Evolutionary conservation across 2,113 vertebrate genomes (phyloP), one percentile per base, ranked within the genome.

Genomic region (Xiphorhynchus elegans): DNA sequence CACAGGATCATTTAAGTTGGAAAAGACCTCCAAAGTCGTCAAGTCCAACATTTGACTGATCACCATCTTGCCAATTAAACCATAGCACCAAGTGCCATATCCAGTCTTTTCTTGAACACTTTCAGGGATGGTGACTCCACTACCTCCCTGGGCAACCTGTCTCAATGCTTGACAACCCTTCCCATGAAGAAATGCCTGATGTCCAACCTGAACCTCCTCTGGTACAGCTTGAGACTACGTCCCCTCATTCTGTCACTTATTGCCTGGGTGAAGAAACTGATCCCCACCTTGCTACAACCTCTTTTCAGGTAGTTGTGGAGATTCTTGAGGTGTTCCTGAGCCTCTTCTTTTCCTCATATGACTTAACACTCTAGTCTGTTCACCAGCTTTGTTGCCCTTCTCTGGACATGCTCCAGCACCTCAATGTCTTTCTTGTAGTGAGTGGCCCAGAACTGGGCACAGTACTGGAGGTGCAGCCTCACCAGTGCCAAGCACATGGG

Each of bases 211-310:
- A 58, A 67, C 7, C 26, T 73, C 37, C 49, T 44, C 37, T 52
- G 23, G 18, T 52, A 7, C 37, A 59, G 1, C 9, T 33, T 52
- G 37, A n/a, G 0, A 2, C 15, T 28, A 1, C 11, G 26, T 56
- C 50, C 67, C 50, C 52, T 74, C 66, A 23, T 52, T 26, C 44
- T 52, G 23, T 37, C 26, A n/a, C 28, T 44, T 28, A 33, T 60
- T 89, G 12, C 28, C 33, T 44, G 18, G 46, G 28, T 29, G n/a
- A 74, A n/a, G 69, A 75, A 39, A 8, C 55, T 46, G 33, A 60
- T 18, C 26, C 55, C 3, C 21, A n/a, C n/a, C 24, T 75, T 67
- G 39, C 53, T 60, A 11, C 13, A 67, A 5, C 13, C 23, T n/a
- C n/a, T 9, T 46, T 17, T 53, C 46, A 47, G 52, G 12, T 13